phyloP scores from a whole-genome alignment of 2,797 vertebrate species.

The Potorous gilbertii region DNA sequence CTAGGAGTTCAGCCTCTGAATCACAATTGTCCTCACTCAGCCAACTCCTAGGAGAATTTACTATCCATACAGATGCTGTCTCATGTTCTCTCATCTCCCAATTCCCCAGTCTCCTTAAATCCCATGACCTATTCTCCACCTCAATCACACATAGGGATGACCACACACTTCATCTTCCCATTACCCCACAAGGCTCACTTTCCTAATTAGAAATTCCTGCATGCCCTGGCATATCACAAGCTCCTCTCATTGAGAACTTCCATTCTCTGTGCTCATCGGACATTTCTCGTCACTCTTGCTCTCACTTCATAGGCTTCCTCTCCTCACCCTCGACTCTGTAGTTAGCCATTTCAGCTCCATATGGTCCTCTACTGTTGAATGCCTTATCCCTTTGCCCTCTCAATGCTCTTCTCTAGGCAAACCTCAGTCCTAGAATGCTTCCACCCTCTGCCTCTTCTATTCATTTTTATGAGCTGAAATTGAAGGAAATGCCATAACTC shows the following conservation, averaged over 20 bases:
- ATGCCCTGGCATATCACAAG: neutral
- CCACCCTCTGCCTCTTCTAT: neutral
- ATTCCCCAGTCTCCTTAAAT: neutral
- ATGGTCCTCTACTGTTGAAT: neutral
- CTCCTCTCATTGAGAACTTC: neutral
- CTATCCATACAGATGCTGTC: neutral
- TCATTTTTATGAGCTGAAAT: neutral
- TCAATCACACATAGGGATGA: neutral
- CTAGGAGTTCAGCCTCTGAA: neutral
- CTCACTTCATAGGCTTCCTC: neutral
- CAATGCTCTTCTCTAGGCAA: neutral
- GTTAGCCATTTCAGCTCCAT: neutral
- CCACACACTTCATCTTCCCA: neutral
- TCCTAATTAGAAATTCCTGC: neutral
- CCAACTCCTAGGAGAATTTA: neutral
- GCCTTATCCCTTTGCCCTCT: neutral
- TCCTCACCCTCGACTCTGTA: neutral
- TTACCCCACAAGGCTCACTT: neutral
- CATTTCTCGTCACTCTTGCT: neutral
- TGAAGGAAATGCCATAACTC: neutral
- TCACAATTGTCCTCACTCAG: neutral
- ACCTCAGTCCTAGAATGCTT: neutral
- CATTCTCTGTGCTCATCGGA: neutral
- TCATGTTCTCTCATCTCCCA: neutral
- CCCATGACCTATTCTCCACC: neutral